These are phyloP conservation scores for Tipula lateralis DNA, from an alignment of 2,888 invertebrate genomes.

Conservation along the genomic window DNA sequence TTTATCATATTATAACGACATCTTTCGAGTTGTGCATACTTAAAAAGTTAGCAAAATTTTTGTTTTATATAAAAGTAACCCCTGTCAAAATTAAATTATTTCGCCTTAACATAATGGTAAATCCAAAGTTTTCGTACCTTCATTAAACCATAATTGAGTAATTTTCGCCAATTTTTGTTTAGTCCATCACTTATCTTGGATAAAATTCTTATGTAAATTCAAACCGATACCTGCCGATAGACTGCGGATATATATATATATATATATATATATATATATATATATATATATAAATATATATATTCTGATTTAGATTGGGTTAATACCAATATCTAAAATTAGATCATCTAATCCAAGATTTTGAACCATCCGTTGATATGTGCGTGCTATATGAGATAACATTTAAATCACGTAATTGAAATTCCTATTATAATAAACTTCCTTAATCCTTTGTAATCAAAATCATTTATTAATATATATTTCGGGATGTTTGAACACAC, in stretches of 20 bases:
- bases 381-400: too few species aligned
- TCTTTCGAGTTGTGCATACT: background rate
- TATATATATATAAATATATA: too few species aligned
- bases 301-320: too few species aligned
- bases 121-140: background rate
- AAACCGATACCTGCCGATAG: background rate
- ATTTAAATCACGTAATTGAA: too few species aligned
- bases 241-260: too few species aligned
- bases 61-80: background rate
- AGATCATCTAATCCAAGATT: background rate
- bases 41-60: background rate
- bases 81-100: background rate
- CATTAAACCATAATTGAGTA: background rate
- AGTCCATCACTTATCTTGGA: background rate
- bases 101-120: background rate
- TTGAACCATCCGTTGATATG: too few species aligned
- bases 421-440: too few species aligned
- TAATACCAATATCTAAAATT: background rate
- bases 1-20: background rate
- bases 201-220: background rate
- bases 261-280: too few species aligned
- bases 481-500: background rate
- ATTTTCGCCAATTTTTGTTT: background rate
- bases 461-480: background rate
- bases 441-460: background rate